Base-by-base conservation (phyloP, 1,140 invertebrate species). In the Stegodyphus dumicola region DNA sequence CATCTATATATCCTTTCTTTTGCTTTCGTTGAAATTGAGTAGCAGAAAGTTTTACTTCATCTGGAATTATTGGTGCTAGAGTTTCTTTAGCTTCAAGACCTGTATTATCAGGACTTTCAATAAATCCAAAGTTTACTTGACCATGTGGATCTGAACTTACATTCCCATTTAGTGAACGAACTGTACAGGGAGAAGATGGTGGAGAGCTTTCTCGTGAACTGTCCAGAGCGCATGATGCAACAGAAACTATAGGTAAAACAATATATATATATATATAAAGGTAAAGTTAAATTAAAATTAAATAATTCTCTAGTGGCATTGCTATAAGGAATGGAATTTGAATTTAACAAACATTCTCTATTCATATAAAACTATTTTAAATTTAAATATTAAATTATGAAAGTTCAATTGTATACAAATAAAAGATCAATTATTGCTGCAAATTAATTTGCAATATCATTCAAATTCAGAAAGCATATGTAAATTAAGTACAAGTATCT, bases 1-100 rank as follows among this genome's bases (percentile, higher is more conserved):
- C 93, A 90, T 94, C 93, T 84, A 94, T 94, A 2, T 91, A 92
- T 33, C 92, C 92, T 71, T 89, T 90, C 67, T 91, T 89, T 75
- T 90, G 90, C 79, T 90, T 91, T 9, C 77, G 65, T 66, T 87
- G 87, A 66, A 89, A 88, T 67, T 88, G 88, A 60, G 88, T 89
- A 5, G 85, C 88, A 13, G 78, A 78, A 0, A 77, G 33, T 51
- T 87, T 74, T 7, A 88, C 65, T 6, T 88, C 87, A 66, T 88
- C 88, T 6, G 88, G 88, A 6, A 87, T 86, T 7, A 67, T 49
- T 7, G 77, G 83, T 15, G n/a, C 11, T 6, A 79, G 17, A 9
- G 51, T 56, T 53, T 13, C 49, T 11, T 48, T 65, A 4, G 49
- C 7, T 9, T 53, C 54, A 7, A 17, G n/a, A 7, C 48, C 48